A percentile compares a stretch with the other conserved stretches of the same genome.
Evolutionary conservation across 1,140 invertebrate genomes (phyloP).

Genomic region (Drosophila saltans): DNA sequence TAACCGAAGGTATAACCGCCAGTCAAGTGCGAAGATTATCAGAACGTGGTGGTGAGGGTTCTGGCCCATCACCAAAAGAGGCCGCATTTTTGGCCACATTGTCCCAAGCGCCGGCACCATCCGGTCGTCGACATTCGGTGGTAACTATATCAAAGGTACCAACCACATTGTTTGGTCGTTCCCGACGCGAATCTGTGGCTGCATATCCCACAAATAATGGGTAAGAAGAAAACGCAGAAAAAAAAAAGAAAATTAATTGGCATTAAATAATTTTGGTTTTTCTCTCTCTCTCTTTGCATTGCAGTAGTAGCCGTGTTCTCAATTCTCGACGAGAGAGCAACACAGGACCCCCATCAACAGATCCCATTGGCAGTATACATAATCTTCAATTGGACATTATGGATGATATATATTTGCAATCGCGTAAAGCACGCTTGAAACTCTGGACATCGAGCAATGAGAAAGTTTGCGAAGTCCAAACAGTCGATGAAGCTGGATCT

Average conservation of each 20-base stretch:
- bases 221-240: constrained; percentile 45
- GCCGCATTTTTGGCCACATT: constrained; percentile 91
- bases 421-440: constrained; percentile 89
- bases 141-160: constrained; percentile 92
- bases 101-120: constrained; percentile 88
- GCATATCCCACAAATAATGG: constrained; percentile 87
- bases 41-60: constrained; percentile 89
- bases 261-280: too few relatives aligned
- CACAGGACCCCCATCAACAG: constrained; percentile 87
- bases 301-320: constrained; percentile 70
- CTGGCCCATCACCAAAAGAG: constrained; percentile 87
- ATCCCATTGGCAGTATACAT: constrained; percentile 89
- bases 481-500: constrained; percentile 87
- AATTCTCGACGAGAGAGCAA: constrained; percentile 78
- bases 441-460: constrained; percentile 92
- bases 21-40: constrained; percentile 92
- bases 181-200: constrained; percentile 90
- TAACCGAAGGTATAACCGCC: constrained; percentile 92
- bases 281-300: constrained; percentile 12
- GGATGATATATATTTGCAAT: constrained; percentile 91
- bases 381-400: constrained; percentile 93
- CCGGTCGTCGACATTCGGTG: constrained; percentile 91
- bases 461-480: constrained; percentile 91
- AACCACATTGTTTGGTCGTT: constrained; percentile 88
- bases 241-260: background rate